Evolutionary conservation across 2,888 invertebrate genomes (phyloP), one percentile per base, ranked within the genome.

Genomic region (Enchytraeus crypticus): DNA sequence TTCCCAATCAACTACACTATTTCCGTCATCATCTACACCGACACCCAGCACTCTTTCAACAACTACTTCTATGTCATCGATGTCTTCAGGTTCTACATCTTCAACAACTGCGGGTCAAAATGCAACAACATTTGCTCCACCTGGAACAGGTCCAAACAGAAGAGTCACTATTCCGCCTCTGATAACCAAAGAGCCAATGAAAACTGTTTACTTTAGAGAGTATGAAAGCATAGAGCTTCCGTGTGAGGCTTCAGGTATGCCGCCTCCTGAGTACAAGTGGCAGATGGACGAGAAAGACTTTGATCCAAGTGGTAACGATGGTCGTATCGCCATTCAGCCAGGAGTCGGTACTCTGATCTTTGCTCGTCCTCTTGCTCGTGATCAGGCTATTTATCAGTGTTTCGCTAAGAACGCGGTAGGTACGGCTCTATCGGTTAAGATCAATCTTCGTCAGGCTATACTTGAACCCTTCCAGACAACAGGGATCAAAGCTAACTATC

Each of bases 161-260:
- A 8, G 38, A 8, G 73, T 74, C 21, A 71, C 68, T 5, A 89
- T 90, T 70, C 93, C 93, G 66, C 93, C 93, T 60, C 84, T 87
- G 78, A 92, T 93, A 76, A 86, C 88, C 66, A 92, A 92, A 81
- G 91, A 93, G 80, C 92, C 93, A 51, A 87, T 88, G 63, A 90
- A 91, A 76, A 92, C 92, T 82, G 84, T 90, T 71, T 84, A 92
- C 66, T 93, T 92, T 80, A 90, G 92, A 85, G 92, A 92, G 69
- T 89, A 88, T 51, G 81, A 82, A 62, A 87, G 87, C 74, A 76
- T 77, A 51, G 87, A 87, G 74, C 89, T 98, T 70, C 92, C 93
- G 80, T 98, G 97, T 79, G 91, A 92, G 80, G 97, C 97, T 18
- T 88, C 89, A 78, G 96, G 93, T 71, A 90, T 92, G 80, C 97